A percentile compares a stretch with the other conserved stretches of the same genome.
Conservation (phyloP, 2,888 invertebrate species). For the Auanema freiburgensis region DNA sequence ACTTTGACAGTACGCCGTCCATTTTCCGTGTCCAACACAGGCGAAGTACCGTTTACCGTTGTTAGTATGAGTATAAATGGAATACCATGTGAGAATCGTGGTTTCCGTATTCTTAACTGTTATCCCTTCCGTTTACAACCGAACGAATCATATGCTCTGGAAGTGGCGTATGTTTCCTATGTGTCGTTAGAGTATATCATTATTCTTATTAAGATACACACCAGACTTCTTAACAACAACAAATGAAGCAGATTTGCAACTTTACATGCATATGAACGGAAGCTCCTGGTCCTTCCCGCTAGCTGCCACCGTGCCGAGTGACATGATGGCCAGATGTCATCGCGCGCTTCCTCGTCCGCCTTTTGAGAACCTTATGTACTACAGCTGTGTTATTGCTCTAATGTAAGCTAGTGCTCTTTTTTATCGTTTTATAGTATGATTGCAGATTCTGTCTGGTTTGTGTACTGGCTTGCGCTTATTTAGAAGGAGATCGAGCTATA, state of each 20-base stretch:
- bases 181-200: neutral
- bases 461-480: conserved; percentile 62
- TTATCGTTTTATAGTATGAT: conserved; percentile 8
- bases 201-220: conserved; percentile 71
- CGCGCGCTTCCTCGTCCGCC: conserved; percentile 75
- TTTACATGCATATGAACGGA: conserved; percentile 65
- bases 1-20: conserved; percentile 78
- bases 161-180: conserved; percentile 73
- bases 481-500: conserved; percentile 63
- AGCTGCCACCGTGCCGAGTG: conserved; percentile 72
- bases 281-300: conserved; percentile 71
- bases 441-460: conserved; percentile 63
- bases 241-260: conserved; percentile 70
- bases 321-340: conserved; percentile 68
- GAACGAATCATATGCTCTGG: conserved; percentile 77
- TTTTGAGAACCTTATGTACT: conserved; percentile 79
- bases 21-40: conserved; percentile 86
- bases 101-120: conserved; percentile 79
- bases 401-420: conserved; percentile 36
- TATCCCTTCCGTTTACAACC: conserved; percentile 75
- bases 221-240: conserved; percentile 83
- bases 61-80: conserved; percentile 69
- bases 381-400: conserved; percentile 65
- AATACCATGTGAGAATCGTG: conserved; percentile 66
- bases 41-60: conserved; percentile 75